A percentile compares a stretch with the other conserved stretches of the same genome.
Conservation (phyloP, 2,888 invertebrate genomes). For the Rambutsinella grinnellia region DNA sequence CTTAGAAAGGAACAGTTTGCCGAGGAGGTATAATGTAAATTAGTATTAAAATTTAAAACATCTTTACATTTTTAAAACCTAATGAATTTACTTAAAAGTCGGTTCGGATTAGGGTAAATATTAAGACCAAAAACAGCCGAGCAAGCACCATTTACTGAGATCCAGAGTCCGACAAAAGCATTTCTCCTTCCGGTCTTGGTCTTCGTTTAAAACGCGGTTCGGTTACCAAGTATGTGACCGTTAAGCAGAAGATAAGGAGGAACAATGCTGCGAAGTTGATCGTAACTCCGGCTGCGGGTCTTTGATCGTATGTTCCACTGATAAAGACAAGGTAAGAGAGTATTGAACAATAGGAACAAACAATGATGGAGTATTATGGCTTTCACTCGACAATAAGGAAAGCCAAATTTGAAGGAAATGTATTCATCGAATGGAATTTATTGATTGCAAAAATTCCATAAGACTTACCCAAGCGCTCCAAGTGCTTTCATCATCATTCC, state of each 20-base stretch:
- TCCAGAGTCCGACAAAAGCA: conserved; percentile 58
- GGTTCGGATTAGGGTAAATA: too few relatives aligned
- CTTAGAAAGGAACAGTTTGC: too few relatives aligned
- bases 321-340: too few relatives aligned
- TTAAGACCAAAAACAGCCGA: too few relatives aligned
- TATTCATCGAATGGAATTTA: conserved; percentile 12
- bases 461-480: conserved; percentile 54
- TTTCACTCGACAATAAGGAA: neutral
- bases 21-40: too few relatives aligned
- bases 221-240: conserved; percentile 53
- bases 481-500: conserved; percentile 64
- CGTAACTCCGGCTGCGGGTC: conserved; percentile 46
- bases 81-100: too few relatives aligned
- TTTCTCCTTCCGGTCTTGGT: conserved; percentile 64
- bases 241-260: conserved; percentile 58
- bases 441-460: conserved; percentile 1
- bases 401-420: neutral
- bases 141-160: conserved; percentile 30
- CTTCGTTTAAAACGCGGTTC: conserved; percentile 61
- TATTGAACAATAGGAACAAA: neutral
- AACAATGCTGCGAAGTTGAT: conserved; percentile 62
- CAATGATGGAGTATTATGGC: too few relatives aligned
- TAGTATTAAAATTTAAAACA: too few relatives aligned
- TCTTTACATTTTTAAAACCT: too few relatives aligned
- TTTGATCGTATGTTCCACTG: conserved; percentile 33